phyloP scores from a whole-genome alignment of 2,113 vertebrate species.

The Notechis scutatus region DNA sequence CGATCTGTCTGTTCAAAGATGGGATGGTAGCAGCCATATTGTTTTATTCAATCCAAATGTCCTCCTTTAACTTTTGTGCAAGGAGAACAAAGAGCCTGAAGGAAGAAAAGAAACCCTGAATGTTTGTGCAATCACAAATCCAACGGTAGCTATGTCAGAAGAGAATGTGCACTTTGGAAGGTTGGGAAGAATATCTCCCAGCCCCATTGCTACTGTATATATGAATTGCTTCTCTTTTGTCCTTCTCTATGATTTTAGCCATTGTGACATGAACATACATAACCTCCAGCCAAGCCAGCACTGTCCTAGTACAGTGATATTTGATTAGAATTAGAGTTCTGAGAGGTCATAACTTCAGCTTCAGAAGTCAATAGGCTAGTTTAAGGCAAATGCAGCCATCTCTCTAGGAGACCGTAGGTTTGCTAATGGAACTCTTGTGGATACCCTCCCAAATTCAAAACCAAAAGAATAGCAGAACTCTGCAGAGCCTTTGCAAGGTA shows the following conservation, averaged over 20 bases:
- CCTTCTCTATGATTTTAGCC: background rate
- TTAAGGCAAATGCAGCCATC: background rate
- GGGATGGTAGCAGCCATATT: background rate
- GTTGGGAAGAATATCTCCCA: background rate
- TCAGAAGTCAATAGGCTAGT: background rate
- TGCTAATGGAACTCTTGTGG: background rate
- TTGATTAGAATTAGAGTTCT: background rate
- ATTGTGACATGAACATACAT: background rate
- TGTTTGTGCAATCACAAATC: background rate
- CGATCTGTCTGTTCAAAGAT: background rate
- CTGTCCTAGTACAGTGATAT: background rate
- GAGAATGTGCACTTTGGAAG: background rate
- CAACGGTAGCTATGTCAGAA: background rate
- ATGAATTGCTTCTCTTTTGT: background rate
- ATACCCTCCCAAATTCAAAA: background rate
- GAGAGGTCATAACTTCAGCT: background rate
- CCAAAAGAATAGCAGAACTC: background rate
- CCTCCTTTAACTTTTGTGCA: background rate
- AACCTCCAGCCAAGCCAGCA: background rate
- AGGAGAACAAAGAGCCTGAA: background rate
- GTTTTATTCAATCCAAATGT: background rate
- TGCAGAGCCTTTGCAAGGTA: background rate
- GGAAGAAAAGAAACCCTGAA: background rate
- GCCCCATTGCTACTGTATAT: background rate
- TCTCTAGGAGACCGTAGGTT: background rate